These are phyloP conservation scores for Lepilemur septentrionalis DNA, from an alignment of 2,797 vertebrate species.

Conservation along the genomic window DNA sequence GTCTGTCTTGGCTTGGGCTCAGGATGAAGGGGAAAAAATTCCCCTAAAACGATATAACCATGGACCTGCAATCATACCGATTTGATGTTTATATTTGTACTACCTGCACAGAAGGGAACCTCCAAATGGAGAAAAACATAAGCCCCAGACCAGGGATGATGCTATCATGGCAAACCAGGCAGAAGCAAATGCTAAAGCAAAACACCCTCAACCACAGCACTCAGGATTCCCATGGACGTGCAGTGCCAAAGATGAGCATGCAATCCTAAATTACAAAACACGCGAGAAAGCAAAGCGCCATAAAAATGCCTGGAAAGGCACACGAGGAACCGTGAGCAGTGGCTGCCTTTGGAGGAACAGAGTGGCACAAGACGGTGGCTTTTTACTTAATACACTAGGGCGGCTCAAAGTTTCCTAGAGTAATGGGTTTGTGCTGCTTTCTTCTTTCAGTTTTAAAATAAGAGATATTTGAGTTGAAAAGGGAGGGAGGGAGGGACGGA, in stretches of 20 bases:
- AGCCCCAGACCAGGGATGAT: not conserved
- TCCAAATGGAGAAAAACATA: not conserved
- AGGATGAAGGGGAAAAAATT: too few species aligned
- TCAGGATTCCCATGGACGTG: not conserved
- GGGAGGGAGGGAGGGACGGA: not conserved
- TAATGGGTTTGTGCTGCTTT: not conserved
- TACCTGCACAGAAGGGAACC: not conserved
- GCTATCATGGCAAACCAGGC: too few species aligned
- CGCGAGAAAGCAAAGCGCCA: not conserved
- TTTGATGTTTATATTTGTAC: not conserved
- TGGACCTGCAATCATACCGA: not conserved
- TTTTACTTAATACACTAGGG: not conserved
- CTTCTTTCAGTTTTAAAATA: not conserved
- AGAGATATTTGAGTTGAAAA: not conserved
- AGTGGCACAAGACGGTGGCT: too few species aligned
- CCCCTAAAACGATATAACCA: not conserved
- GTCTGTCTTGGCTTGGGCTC: not conserved
- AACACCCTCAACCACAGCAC: fast-evolving
- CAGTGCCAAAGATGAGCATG: not conserved
- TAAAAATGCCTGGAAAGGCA: conserved; percentile 40
- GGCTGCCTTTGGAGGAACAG: not conserved
- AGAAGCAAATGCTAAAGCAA: not conserved
- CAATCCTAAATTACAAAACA: not conserved
- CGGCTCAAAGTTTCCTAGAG: not conserved
- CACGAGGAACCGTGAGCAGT: not conserved